These are phyloP conservation scores for Dufourea novaeangliae DNA, from an alignment of 1,140 invertebrate species.

Conservation along the genomic window DNA sequence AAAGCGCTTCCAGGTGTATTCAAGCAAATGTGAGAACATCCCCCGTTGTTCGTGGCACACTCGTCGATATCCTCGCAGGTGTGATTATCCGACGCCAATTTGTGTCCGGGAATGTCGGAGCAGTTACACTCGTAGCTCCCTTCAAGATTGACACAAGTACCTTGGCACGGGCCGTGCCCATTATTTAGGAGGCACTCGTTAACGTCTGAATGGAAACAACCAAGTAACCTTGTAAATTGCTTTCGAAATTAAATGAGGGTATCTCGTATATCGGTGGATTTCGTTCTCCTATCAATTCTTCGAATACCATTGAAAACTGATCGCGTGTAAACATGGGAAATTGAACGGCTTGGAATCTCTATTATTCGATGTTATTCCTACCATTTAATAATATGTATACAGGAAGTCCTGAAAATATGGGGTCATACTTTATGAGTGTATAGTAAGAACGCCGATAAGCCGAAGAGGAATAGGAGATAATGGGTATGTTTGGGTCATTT, in stretches of 20 bases:
- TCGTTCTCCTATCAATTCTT: not conserved
- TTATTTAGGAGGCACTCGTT: slow-evolving; percentile 85
- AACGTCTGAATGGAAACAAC: slow-evolving; percentile 78
- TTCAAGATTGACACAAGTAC: slow-evolving; percentile 84
- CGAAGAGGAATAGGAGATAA: too few relatives aligned
- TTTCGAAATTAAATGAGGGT: not conserved
- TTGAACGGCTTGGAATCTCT: not conserved
- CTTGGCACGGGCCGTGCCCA: slow-evolving; percentile 87
- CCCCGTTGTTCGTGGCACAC: slow-evolving; percentile 83
- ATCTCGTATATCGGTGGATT: not conserved
- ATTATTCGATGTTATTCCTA: not conserved
- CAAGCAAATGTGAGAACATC: slow-evolving; percentile 83
- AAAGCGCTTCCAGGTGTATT: slow-evolving; percentile 84
- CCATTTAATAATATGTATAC: not conserved
- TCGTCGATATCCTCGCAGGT: slow-evolving; percentile 85
- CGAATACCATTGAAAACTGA: not conserved
- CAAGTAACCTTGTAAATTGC: slow-evolving; percentile 21
- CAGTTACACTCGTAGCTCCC: slow-evolving; percentile 86
- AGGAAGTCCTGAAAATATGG: too few relatives aligned
- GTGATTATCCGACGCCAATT: slow-evolving; percentile 83
- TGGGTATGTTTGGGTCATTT: too few relatives aligned
- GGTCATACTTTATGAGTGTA: too few relatives aligned
- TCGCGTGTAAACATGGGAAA: not conserved
- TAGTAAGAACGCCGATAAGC: too few relatives aligned
- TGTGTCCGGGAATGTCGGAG: slow-evolving; percentile 82